These are phyloP conservation scores for Furcifer pardalis DNA, from an alignment of 2,797 vertebrate genomes.

Conservation along the genomic window DNA sequence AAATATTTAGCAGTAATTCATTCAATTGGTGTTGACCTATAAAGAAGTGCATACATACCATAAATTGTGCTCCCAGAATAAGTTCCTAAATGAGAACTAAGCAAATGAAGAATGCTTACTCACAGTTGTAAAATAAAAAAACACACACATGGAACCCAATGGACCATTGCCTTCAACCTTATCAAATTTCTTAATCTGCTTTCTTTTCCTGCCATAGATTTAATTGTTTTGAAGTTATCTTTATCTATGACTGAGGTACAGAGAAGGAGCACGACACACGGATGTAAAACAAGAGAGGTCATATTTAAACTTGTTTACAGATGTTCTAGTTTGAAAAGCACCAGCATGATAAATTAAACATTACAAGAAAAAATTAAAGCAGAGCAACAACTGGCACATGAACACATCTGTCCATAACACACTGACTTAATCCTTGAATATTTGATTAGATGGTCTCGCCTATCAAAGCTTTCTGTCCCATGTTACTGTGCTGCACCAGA, in stretches of 20 bases:
- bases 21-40: conserved; percentile 76
- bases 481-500: conserved; percentile 43
- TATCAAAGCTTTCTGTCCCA: conserved; percentile 62
- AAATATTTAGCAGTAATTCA: conserved; percentile 80
- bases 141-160: too few species aligned
- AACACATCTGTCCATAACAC: conserved; percentile 71
- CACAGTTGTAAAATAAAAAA: conserved; percentile 58
- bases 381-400: conserved; percentile 70
- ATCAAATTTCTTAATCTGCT: conserved; percentile 34
- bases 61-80: conserved; percentile 45
- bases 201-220: conserved; percentile 46
- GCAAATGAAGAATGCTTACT: conserved; percentile 65
- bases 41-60: conserved; percentile 59
- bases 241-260: conserved; percentile 73
- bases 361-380: conserved; percentile 69
- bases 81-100: conserved; percentile 45
- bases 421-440: conserved; percentile 76
- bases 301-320: conserved; percentile 77
- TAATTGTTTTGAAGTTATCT: conserved; percentile 74
- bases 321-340: conserved; percentile 74
- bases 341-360: conserved; percentile 80
- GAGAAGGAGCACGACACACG: conserved; percentile 62
- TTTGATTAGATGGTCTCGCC: conserved; percentile 65
- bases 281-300: conserved; percentile 72
- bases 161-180: conserved; percentile 48